Conservation (phyloP, 2,113 vertebrate genomes). For the Brachionichthys hirsutus region DNA sequence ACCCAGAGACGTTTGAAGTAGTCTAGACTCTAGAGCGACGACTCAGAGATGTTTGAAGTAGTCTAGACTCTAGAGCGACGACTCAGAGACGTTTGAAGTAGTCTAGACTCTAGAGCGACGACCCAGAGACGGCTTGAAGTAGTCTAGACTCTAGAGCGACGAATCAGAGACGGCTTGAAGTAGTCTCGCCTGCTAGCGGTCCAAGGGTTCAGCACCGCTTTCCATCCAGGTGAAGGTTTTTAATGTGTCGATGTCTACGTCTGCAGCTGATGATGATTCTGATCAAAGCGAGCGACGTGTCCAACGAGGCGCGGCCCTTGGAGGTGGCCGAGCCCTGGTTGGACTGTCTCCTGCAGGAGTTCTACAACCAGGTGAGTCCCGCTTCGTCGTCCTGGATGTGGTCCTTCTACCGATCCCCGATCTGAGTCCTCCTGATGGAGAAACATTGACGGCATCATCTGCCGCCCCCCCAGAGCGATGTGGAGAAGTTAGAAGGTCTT, state of each 20-base stretch:
- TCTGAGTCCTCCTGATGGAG: not conserved
- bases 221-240: no score
- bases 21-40: no score
- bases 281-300: conserved; percentile 83
- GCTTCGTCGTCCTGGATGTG: not conserved
- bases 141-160: no score
- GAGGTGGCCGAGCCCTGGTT: conserved; percentile 83
- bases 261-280: conserved; percentile 79
- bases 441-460: not conserved
- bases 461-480: conserved; percentile 72
- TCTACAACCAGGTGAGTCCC: conserved; percentile 78
- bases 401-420: not conserved
- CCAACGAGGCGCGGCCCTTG: conserved; percentile 80
- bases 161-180: no score
- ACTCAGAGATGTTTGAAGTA: no score
- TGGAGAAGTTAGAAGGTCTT: conserved; percentile 82
- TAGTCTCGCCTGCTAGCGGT: no score
- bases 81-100: no score
- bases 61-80: not conserved
- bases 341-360: conserved; percentile 83
- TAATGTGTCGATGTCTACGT: not conserved
- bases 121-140: no score
- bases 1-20: no score
- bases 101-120: no score
- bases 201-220: no score